A percentile compares a stretch with the other conserved stretches of the same genome.
phyloP scores from a whole-genome alignment of 2,888 invertebrate species.

The Seladonia tumulorum region DNA sequence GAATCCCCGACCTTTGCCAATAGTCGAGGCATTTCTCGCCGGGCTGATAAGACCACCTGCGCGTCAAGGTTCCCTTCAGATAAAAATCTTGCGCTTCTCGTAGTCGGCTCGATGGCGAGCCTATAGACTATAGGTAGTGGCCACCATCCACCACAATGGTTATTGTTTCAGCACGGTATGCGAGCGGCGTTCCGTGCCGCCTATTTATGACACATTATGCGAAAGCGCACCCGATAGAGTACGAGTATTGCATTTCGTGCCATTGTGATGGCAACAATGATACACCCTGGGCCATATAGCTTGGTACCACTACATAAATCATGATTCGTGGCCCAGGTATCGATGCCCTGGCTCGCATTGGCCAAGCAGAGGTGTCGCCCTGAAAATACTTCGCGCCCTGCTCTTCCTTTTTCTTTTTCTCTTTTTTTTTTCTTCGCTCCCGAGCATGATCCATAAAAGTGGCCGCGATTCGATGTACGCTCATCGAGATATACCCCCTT shows the following conservation, averaged over 20 bases:
- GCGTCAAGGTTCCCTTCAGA: constrained; percentile 68
- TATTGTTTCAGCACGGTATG: constrained; percentile 83
- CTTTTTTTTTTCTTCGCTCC: neutral
- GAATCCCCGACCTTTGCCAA: constrained; percentile 21
- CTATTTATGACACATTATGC: constrained; percentile 85
- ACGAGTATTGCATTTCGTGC: constrained; percentile 78
- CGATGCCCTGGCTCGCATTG: constrained; percentile 49
- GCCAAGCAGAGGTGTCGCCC: constrained; percentile 61
- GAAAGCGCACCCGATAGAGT: constrained; percentile 83
- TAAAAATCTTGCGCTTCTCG: constrained; percentile 78
- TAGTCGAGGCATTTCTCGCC: constrained; percentile 50
- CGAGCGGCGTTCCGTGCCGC: constrained; percentile 78
- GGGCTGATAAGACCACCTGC: constrained; percentile 80
- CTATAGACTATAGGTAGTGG: constrained; percentile 46
- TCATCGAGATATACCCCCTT: neutral
- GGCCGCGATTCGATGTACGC: neutral
- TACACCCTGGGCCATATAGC: constrained; percentile 75
- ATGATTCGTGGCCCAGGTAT: constrained; percentile 64
- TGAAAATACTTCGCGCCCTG: constrained; percentile 51
- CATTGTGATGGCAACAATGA: constrained; percentile 83
- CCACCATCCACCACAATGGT: constrained; percentile 82
- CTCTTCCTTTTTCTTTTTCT: neutral
- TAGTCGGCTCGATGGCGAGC: constrained; percentile 49
- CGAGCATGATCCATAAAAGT: constrained; percentile 30
- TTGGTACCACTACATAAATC: constrained; percentile 78